Percentiles rank a stretch among this genome's conserved stretches.
phyloP scores from a whole-genome alignment of 2,888 invertebrate genomes.

The Tiphia femorata region DNA sequence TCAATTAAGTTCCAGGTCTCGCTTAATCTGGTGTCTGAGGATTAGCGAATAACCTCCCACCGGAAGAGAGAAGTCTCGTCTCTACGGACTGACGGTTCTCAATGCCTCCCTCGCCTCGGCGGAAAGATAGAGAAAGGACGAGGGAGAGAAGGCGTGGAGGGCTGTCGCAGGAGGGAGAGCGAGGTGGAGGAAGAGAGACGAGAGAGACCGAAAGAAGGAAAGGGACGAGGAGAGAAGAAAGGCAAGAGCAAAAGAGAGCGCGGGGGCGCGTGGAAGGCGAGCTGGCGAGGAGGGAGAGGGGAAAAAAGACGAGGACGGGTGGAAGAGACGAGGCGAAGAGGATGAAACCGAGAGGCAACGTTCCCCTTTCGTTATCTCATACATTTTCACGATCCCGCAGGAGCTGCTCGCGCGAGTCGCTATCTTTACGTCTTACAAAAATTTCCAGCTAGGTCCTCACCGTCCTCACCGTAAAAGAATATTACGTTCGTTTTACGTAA shows the following conservation, averaged over 20 bases:
- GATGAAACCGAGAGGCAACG: slow-evolving; percentile 7
- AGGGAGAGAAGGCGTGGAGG: slow-evolving; percentile 5
- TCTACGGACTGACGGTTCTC: slow-evolving; percentile 14
- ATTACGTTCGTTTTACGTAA: slow-evolving; percentile 8
- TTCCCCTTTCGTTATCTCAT: slow-evolving; percentile 28
- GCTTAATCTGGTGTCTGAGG: slow-evolving; percentile 38
- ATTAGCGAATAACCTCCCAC: slow-evolving; percentile 29
- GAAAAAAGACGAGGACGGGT: background rate
- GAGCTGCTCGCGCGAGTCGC: slow-evolving; percentile 25
- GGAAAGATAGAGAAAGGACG: slow-evolving; percentile 6
- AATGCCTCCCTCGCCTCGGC: background rate
- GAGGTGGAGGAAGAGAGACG: background rate
- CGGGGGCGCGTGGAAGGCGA: background rate
- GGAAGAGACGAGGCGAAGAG: slow-evolving; percentile 1
- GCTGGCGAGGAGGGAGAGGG: slow-evolving; percentile 1
- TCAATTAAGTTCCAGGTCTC: slow-evolving; percentile 36
- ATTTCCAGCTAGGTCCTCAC: slow-evolving; percentile 5
- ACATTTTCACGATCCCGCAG: slow-evolving; percentile 35
- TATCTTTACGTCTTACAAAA: slow-evolving; percentile 19
- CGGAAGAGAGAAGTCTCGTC: slow-evolving; percentile 18
- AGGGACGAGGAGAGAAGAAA: background rate
- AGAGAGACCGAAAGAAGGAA: background rate
- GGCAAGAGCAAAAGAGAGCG: background rate
- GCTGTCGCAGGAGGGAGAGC: background rate
- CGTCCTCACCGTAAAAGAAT: slow-evolving; percentile 6